Evolutionary conservation across 2,113 vertebrate species (phyloP), one percentile per base, ranked within the genome.

Genomic region (Triplophysa dalaica): DNA sequence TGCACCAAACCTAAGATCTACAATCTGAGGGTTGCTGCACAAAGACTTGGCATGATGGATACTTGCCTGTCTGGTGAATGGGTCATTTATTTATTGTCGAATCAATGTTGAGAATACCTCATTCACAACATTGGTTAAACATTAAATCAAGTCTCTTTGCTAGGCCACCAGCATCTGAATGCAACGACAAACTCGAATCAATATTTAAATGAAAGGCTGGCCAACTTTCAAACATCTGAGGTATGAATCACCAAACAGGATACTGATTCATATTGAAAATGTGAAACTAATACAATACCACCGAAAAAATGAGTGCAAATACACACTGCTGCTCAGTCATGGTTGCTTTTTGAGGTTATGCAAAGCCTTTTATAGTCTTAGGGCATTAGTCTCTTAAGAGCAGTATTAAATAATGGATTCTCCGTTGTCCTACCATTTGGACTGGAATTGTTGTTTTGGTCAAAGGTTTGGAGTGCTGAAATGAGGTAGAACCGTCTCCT

Each of bases 201-300:
- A 80, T 69, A 69, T 79, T 58, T 63, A 62, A 81, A 65, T 81
- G 63, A 80, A 83, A 64, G 19, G 66, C 75, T n/a, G 10, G 21
- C 10, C 50, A 79, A 76, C 52, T 72, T 78, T 67, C 33, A 85
- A 84, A 75, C 65, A 80, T 81, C 43, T 63, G 69, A 80, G 54
- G 74, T 82, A 87, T 86, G 79, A 90, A 84, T 87, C 83, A 89
- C 24, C 69, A 38, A 78, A 50, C 24, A 78, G 38, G 52, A 19
- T 67, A 56, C 61, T 29, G 50, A 58, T 73, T 63, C 21, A 38
- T 33, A 65, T 58, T 72, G 63, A 70, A 67, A 72, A 81, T 83
- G 70, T 74, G 66, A 78, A 89, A 88, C 73, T 29, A 65, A 60
- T 86, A 76, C 85, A 66, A 69, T 62, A 80, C 78, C 29, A 65